Evolutionary conservation across 2,797 vertebrate species (phyloP).

Genomic region (Threskiornis aethiopicus): DNA sequence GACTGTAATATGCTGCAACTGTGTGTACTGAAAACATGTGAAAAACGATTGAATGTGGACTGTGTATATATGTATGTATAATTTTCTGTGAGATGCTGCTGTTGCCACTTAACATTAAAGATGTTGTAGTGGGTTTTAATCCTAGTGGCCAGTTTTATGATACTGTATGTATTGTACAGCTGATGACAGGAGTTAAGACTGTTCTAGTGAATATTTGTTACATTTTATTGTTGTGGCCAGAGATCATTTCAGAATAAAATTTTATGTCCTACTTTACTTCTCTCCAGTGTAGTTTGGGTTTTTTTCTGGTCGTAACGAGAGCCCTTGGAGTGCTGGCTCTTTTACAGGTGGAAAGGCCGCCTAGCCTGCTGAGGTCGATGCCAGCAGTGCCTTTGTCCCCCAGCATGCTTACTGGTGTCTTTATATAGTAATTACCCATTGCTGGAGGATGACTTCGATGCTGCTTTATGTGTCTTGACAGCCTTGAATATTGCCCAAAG

Average conservation of each 20-base stretch:
- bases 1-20: conserved; percentile 88
- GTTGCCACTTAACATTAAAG: conserved; percentile 84
- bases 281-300: conserved; percentile 54
- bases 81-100: conserved; percentile 90
- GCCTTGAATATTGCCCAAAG: neutral
- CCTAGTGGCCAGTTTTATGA: conserved; percentile 91
- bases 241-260: conserved; percentile 90
- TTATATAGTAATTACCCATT: neutral
- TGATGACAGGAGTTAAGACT: conserved; percentile 88
- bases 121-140: conserved; percentile 86
- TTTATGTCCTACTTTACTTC: conserved; percentile 81
- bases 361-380: neutral
- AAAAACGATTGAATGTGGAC: conserved; percentile 87
- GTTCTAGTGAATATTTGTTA: conserved; percentile 98
- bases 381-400: neutral
- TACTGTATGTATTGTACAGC: conserved; percentile 98
- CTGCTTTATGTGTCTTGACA: neutral
- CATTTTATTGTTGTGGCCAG: conserved; percentile 98
- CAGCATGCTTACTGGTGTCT: neutral
- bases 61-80: conserved; percentile 85
- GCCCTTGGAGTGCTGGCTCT: neutral
- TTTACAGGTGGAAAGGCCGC: neutral
- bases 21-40: conserved; percentile 90
- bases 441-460: neutral
- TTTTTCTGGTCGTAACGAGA: neutral